Evolutionary conservation across 2,888 invertebrate species (phyloP), one percentile per base, ranked within the genome.

Genomic region (Poecilus cupreus): DNA sequence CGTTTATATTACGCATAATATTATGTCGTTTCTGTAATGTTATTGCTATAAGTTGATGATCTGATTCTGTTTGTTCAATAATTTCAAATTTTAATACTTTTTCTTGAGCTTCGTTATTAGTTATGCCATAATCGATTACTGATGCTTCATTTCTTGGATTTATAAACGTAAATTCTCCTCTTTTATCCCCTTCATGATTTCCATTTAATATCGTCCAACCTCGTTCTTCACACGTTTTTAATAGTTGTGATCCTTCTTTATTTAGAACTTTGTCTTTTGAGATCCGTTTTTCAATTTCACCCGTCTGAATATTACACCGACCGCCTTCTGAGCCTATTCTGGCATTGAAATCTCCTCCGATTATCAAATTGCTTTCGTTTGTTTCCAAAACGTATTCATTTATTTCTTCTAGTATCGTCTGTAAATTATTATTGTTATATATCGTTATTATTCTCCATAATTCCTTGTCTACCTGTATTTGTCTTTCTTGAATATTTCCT

Each of bases 281-380:
- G 13, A 32, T 64, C 6, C 64, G 26, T 3, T 32, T 64, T 32
- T 32, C 37, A n/a, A 16, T 16, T 64, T 26, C 16, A 13, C 37
- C 64, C 13, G 26, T 64, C 2, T n/a, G 2, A 13, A 13, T 26
- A 16, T 64, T 32, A 13, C 26, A 64, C 13, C 3, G 6, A 4
- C 64, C 37, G 3, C 64, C 13, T 16, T 64, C 16, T 16, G 26
- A 26, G 10, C 3, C 64, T 32, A 13, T 64, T 13, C 64, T 26
- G 3, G 64, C 64, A n/a, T 64, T 64, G 64, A 64, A 64, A n/a
- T 64, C 64, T 64, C 64, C 64, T n/a, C 64, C 26, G 0, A 64
- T 1, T 32, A 64, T 13, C 8, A 26, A 24, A 11, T 26, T 64
- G 13, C n/a, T 1, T 64, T 37, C 64, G 11, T 54, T 54, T 22